These are phyloP conservation scores for Halichondria panicea DNA, from an alignment of 37 sponge, comb jelly and placozoan genomes.

Conservation along the genomic window DNA sequence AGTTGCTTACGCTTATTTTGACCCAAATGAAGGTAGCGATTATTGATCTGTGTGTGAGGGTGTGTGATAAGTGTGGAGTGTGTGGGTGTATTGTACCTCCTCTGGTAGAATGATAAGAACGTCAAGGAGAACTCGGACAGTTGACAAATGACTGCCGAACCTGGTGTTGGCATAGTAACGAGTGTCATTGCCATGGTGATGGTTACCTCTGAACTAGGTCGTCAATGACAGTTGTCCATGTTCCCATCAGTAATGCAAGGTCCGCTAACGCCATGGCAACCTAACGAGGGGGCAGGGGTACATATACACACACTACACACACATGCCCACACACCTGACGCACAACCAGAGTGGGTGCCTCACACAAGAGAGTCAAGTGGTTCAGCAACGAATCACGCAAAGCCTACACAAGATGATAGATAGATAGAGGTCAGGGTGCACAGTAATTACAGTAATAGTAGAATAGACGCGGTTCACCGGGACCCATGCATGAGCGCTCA, in stretches of 20 bases:
- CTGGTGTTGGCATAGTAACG: background rate
- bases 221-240: slow-evolving; percentile 69
- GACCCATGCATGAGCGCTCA: slow-evolving; percentile 7
- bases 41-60: slow-evolving; percentile 26
- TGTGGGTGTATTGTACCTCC: slow-evolving; percentile 76
- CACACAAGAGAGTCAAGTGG: slow-evolving; percentile 49
- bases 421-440: background rate
- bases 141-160: slow-evolving; percentile 45
- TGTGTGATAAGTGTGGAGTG: background rate
- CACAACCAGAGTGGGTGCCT: slow-evolving; percentile 31
- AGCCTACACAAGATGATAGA: too few relatives aligned
- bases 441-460: too few relatives aligned
- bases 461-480: background rate
- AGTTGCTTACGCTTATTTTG: slow-evolving; percentile 54
- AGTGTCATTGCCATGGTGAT: background rate
- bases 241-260: slow-evolving; percentile 83
- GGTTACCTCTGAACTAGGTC: slow-evolving; percentile 69
- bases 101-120: slow-evolving; percentile 77
- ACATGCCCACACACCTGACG: slow-evolving; percentile 40
- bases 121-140: slow-evolving; percentile 66
- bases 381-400: slow-evolving; percentile 77
- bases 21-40: slow-evolving; percentile 55
- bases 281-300: slow-evolving; percentile 30
- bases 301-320: slow-evolving; percentile 1
- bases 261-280: slow-evolving; percentile 89